Evolutionary conservation across 2,797 vertebrate genomes (phyloP).

Genomic region (Alca torda): DNA sequence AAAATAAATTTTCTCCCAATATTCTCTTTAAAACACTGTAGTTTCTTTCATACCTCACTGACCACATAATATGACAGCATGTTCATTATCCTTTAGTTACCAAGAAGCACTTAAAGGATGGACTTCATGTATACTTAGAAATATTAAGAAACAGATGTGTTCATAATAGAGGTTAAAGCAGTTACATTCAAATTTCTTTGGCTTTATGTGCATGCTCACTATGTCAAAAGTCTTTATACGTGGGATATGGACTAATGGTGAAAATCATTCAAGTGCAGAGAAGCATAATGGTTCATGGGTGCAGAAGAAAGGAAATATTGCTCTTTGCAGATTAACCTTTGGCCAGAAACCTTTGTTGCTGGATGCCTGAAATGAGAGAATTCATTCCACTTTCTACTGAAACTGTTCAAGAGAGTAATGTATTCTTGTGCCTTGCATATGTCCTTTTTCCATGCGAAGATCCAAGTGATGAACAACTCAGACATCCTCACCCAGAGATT

Average conservation of each 20-base stretch:
- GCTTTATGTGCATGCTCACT: background rate
- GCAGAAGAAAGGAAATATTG: background rate
- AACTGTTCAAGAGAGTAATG: background rate
- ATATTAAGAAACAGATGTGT: background rate
- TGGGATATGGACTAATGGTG: background rate
- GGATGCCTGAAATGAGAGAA: background rate
- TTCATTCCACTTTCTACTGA: background rate
- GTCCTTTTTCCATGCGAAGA: background rate
- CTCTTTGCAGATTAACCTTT: background rate
- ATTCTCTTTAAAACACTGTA: background rate
- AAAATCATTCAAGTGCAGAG: background rate
- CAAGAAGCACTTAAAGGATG: background rate
- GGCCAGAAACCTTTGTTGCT: background rate
- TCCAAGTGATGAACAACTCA: background rate
- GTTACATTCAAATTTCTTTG: background rate
- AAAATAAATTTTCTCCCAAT: background rate
- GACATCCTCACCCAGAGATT: background rate
- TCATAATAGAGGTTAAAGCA: background rate
- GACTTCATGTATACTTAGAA: background rate
- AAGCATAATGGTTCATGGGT: background rate
- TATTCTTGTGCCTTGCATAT: background rate
- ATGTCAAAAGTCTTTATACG: background rate
- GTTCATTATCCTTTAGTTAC: background rate
- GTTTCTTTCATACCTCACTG: background rate
- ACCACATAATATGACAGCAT: background rate